These are phyloP conservation scores for Craseonycteris thonglongyai DNA, from an alignment of 2,113 vertebrate species.

Conservation along the genomic window DNA sequence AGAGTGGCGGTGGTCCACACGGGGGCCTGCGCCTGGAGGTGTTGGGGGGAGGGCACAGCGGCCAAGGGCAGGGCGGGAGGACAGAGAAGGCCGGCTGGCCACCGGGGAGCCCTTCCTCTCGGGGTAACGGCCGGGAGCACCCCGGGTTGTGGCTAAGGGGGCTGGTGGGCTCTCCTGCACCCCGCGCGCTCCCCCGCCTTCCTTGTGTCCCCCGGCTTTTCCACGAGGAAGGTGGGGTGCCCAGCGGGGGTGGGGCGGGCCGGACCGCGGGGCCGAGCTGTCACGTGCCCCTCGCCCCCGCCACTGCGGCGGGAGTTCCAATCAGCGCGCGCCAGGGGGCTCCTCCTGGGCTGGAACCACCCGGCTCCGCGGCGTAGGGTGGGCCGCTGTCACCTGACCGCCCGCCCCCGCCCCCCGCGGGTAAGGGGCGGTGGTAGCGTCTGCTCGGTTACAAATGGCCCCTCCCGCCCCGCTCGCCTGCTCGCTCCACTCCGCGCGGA, in stretches of 20 bases:
- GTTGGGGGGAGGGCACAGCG: neutral
- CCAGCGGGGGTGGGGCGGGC: conserved; percentile 47
- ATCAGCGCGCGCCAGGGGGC: conserved; percentile 69
- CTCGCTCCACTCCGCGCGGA: conserved; percentile 85
- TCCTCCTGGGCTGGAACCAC: conserved; percentile 64
- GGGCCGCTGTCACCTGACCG: conserved; percentile 76
- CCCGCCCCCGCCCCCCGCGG: conserved; percentile 72
- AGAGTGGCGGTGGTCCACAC: neutral
- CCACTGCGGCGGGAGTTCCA: conserved; percentile 67
- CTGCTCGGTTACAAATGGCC: conserved; percentile 89
- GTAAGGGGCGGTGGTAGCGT: conserved; percentile 85
- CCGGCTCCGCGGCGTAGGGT: conserved; percentile 71
- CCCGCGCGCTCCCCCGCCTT: conserved; percentile 28
- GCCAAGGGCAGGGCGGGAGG: conserved; percentile 35
- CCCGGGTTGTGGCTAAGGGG: neutral
- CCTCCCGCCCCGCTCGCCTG: conserved; percentile 79
- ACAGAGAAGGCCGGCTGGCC: neutral
- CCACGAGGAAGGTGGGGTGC: conserved; percentile 59
- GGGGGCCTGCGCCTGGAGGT: neutral
- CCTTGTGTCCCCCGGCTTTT: conserved; percentile 66
- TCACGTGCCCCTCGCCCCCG: conserved; percentile 69
- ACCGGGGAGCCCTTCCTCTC: neutral
- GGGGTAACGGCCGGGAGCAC: neutral
- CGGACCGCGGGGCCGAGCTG: neutral
- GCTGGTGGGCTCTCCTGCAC: neutral